Conservation (phyloP, 2,113 vertebrate genomes). For the Cyanoliseus patagonus region DNA sequence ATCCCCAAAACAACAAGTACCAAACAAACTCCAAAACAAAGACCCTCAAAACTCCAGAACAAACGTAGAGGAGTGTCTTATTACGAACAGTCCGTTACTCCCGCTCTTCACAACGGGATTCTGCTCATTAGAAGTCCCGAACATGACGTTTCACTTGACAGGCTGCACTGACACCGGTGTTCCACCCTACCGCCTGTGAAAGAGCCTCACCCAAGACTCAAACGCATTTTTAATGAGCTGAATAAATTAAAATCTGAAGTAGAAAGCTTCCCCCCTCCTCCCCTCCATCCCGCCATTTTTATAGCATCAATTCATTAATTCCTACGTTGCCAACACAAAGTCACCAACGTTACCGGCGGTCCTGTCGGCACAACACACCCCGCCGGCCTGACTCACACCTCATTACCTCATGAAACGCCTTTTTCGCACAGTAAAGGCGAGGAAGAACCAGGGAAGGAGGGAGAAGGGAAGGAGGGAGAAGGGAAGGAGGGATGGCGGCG, state of each 20-base stretch:
- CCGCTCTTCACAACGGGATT: neutral
- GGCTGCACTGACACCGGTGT: accelerated
- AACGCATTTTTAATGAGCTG: accelerated
- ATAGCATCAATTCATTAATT: neutral
- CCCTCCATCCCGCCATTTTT: neutral
- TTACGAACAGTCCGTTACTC: neutral
- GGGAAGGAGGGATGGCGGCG: neutral
- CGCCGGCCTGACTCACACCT: neutral
- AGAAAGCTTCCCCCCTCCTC: neutral
- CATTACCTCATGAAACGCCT: neutral
- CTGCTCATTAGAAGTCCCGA: accelerated
- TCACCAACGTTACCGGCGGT: neutral
- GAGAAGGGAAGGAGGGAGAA: too few relatives aligned
- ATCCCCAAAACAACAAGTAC: neutral
- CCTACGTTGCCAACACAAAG: accelerated
- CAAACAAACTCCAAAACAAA: neutral
- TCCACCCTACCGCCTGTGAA: accelerated
- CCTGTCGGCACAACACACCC: neutral
- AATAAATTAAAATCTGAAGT: accelerated
- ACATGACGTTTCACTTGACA: accelerated
- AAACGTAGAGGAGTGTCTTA: too few relatives aligned
- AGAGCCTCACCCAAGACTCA: accelerated
- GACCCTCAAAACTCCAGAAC: neutral
- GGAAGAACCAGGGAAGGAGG: neutral
- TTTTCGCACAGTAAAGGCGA: neutral